Percentiles rank a stretch among this genome's conserved stretches.
phyloP scores from a whole-genome alignment of 2,888 invertebrate genomes.

The Myopa tessellatipennis region DNA sequence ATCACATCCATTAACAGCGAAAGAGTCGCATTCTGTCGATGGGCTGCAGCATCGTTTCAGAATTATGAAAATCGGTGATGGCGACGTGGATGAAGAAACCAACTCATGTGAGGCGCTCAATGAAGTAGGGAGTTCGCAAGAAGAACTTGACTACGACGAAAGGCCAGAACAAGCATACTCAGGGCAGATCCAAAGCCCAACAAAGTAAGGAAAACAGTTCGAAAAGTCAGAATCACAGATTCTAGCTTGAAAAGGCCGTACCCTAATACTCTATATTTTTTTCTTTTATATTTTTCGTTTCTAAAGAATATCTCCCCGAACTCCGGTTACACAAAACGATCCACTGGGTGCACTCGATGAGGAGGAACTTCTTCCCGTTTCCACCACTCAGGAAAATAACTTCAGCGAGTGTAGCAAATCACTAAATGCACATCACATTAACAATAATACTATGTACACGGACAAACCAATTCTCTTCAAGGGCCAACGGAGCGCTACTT shows the following conservation, averaged over 20 bases:
- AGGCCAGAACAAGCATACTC: constrained; percentile 43
- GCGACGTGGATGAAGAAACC: constrained; percentile 47
- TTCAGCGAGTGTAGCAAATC: constrained; percentile 40
- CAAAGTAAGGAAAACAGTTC: constrained; percentile 58
- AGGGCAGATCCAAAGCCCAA: constrained; percentile 63
- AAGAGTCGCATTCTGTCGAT: constrained; percentile 33
- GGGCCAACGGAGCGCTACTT: constrained; percentile 71
- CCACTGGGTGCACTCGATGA: constrained; percentile 84
- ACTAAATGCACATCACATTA: constrained; percentile 35
- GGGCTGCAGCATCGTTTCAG: constrained; percentile 55
- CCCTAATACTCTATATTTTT: too few species aligned
- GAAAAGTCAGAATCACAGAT: background rate
- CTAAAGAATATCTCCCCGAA: constrained; percentile 77
- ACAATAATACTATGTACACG: constrained; percentile 69
- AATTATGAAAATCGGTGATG: constrained; percentile 59
- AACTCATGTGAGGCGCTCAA: constrained; percentile 45
- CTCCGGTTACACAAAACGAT: constrained; percentile 91
- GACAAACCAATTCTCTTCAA: constrained; percentile 79
- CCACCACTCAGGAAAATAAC: constrained; percentile 51
- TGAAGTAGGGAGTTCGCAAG: constrained; percentile 58
- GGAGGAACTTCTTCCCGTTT: constrained; percentile 48
- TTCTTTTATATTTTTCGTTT: too few species aligned
- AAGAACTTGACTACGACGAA: constrained; percentile 56
- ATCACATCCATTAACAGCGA: constrained; percentile 51
- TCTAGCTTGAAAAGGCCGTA: too few species aligned